These are phyloP conservation scores for Cantharis rufa DNA, from an alignment of 2,888 invertebrate genomes.

Conservation along the genomic window DNA sequence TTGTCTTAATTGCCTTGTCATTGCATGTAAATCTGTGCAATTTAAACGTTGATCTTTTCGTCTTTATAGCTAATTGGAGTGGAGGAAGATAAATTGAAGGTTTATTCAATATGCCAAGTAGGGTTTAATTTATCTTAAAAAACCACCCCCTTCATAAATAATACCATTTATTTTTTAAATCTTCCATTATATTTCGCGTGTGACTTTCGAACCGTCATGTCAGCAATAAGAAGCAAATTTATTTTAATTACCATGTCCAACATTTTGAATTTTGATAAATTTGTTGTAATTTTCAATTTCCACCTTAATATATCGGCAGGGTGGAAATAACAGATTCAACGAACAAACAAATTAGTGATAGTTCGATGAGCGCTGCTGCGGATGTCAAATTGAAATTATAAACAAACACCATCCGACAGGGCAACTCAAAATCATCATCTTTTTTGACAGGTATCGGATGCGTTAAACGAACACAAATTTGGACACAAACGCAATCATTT, in stretches of 20 bases:
- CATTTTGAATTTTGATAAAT: no score
- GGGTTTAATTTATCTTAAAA: conserved; percentile 18
- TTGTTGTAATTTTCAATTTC: neutral
- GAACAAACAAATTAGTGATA: conserved; percentile 33
- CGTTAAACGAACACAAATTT: conserved; percentile 9
- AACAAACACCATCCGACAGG: conserved; percentile 14
- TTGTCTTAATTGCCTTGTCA: conserved; percentile 44
- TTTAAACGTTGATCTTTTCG: conserved; percentile 35
- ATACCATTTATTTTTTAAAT: neutral
- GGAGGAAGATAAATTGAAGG: conserved; percentile 40
- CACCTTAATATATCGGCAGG: neutral
- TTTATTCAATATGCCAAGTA: conserved; percentile 40
- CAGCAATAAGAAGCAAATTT: no score
- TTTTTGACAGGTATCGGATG: conserved; percentile 20
- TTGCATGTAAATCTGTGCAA: conserved; percentile 38
- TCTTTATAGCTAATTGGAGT: conserved; percentile 40
- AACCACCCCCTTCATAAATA: conserved; percentile 6
- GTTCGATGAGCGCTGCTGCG: conserved; percentile 27
- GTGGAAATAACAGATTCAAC: conserved; percentile 35
- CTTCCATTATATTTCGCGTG: neutral
- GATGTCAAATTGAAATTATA: conserved; percentile 25
- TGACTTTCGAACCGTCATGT: neutral
- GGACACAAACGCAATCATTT: neutral
- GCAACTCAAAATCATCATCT: conserved; percentile 14
- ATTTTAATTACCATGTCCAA: neutral